Conservation (phyloP, 2,113 vertebrate genomes). For the Grammomys dolichurus region DNA sequence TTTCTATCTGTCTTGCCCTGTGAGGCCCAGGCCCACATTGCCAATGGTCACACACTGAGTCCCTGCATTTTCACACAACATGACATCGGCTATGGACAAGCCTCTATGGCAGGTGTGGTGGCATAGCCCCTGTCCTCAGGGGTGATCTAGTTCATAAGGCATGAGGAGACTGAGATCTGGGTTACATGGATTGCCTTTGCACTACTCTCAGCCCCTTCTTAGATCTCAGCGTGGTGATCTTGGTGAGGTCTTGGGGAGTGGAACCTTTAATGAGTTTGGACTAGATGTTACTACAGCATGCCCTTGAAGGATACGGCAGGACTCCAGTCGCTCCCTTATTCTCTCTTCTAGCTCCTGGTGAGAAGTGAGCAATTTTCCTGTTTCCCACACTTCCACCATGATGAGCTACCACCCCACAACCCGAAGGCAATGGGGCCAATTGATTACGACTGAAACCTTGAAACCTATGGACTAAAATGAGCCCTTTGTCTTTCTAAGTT, state of each 20-base stretch:
- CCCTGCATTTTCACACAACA: neutral
- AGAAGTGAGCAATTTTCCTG: neutral
- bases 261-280: neutral
- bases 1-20: neutral
- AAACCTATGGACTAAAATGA: neutral
- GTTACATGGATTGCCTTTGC: rapidly evolving
- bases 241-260: neutral
- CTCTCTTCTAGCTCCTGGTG: neutral
- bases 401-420: neutral
- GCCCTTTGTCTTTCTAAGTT: neutral
- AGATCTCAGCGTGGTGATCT: neutral
- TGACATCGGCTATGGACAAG: neutral
- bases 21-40: neutral
- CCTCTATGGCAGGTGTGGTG: neutral
- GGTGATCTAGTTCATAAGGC: neutral
- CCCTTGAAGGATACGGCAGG: neutral
- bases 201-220: neutral
- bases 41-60: neutral
- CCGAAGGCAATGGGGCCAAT: neutral
- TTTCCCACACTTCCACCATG: neutral
- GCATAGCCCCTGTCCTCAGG: neutral
- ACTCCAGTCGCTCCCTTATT: too few relatives aligned
- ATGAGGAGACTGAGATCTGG: neutral
- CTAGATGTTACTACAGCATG: neutral
- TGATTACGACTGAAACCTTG: neutral